phyloP scores from a whole-genome alignment of 2,888 invertebrate species.

The Rhagium mordax region DNA sequence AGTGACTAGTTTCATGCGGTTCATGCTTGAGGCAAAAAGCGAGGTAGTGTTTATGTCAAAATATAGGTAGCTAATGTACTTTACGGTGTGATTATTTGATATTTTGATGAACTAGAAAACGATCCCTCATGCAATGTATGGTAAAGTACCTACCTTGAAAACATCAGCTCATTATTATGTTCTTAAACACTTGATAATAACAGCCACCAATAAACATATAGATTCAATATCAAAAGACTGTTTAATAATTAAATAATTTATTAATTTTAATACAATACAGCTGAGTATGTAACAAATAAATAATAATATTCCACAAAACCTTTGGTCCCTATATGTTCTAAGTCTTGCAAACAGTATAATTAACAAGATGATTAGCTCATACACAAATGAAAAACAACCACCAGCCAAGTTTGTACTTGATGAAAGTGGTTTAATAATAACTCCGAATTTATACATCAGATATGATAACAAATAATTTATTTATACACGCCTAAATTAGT shows the following conservation, averaged over 20 bases:
- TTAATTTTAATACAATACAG: conserved; percentile 48
- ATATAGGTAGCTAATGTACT: no score
- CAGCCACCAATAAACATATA: no score
- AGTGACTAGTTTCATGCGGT: no score
- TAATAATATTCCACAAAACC: conserved; percentile 67
- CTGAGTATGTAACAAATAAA: conserved; percentile 63
- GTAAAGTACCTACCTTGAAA: no score
- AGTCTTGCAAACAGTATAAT: conserved; percentile 41
- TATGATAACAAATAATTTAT: conserved; percentile 29
- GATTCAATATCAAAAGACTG: background rate
- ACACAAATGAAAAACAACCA: conserved; percentile 36
- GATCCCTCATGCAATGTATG: no score
- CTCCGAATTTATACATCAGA: conserved; percentile 39
- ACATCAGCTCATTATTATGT: no score
- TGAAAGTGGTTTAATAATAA: conserved; percentile 37
- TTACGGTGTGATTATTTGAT: no score
- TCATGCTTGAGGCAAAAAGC: no score
- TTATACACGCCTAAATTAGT: conserved; percentile 42
- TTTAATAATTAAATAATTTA: conserved; percentile 47
- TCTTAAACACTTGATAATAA: no score
- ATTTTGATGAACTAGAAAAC: no score
- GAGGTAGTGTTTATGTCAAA: no score
- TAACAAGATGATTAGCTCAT: conserved; percentile 35
- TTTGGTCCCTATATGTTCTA: conserved; percentile 67
- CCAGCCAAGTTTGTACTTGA: conserved; percentile 34